Conservation (phyloP, 2,797 vertebrate species). For the Mionectes olivaceus region DNA sequence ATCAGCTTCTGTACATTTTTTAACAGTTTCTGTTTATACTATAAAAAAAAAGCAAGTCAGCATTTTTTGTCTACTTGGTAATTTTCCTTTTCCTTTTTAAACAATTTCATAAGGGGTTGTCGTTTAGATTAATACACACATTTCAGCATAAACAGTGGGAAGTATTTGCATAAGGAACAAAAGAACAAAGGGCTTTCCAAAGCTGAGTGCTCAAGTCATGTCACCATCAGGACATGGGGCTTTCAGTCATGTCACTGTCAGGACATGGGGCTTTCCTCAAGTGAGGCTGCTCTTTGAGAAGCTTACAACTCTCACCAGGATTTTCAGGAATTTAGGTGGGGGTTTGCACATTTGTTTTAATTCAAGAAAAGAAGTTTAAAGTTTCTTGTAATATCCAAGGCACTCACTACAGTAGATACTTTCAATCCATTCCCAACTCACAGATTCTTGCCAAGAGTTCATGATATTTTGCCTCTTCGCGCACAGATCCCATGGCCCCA, state of each 20-base stretch:
- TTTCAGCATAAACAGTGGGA: background rate
- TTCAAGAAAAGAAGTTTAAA: background rate
- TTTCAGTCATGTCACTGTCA: rapidly evolving
- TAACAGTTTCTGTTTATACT: background rate
- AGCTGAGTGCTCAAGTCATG: background rate
- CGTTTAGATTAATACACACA: background rate
- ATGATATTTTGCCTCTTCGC: background rate
- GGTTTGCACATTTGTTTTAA: background rate
- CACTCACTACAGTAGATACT: background rate
- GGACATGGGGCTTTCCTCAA: background rate
- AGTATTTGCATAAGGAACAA: background rate
- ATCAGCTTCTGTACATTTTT: background rate
- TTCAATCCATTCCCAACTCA: background rate
- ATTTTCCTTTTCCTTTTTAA: background rate
- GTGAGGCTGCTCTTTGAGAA: background rate
- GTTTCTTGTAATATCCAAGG: background rate
- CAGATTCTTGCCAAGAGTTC: rapidly evolving
- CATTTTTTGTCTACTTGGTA: background rate
- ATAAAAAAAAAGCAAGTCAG: background rate
- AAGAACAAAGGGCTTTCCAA: background rate
- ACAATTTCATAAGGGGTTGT: background rate
- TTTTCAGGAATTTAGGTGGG: background rate
- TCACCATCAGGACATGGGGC: rapidly evolving
- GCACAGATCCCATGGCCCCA: rapidly evolving
- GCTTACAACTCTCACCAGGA: background rate